Percentiles rank a stretch among this genome's conserved stretches.
These are phyloP conservation scores for Danio rerio DNA, from an alignment of 2,113 vertebrate species.

Conservation along the genomic window DNA sequence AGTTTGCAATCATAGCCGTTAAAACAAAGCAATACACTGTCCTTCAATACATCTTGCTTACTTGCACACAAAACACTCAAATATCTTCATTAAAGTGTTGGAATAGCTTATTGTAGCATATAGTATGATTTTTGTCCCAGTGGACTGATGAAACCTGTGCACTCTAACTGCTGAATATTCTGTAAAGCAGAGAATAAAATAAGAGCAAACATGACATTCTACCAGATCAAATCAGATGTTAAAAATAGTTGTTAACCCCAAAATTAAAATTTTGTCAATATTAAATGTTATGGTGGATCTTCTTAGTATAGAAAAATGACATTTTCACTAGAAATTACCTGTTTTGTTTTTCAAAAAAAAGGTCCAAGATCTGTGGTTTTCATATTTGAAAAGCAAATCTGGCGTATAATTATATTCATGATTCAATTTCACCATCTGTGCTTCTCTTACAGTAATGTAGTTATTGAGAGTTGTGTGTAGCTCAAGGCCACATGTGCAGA, in stretches of 20 bases:
- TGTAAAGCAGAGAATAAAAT: background rate
- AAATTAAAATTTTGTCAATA: background rate
- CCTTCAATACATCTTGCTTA: background rate
- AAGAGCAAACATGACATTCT: background rate
- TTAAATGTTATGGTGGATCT: constrained; percentile 1
- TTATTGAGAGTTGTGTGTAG: background rate
- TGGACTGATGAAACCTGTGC: background rate
- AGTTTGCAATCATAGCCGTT: background rate
- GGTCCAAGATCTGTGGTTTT: constrained; percentile 12
- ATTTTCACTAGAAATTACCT: background rate
- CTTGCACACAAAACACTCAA: background rate
- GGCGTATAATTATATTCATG: constrained; percentile 6
- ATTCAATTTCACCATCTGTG: constrained; percentile 15
- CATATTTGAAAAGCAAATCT: constrained; percentile 5
- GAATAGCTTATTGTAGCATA: background rate
- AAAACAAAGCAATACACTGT: background rate
- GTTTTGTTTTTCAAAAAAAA: background rate
- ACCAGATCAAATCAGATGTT: background rate
- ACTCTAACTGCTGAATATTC: background rate
- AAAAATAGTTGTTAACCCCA: too few species aligned
- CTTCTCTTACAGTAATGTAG: constrained; percentile 32
- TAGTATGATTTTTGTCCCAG: background rate
- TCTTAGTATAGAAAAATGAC: background rate
- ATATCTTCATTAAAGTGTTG: too few species aligned
- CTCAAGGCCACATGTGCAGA: constrained; percentile 17